Evolutionary conservation across 2,113 vertebrate species (phyloP).

Genomic region (Corythaixoides concolor): DNA sequence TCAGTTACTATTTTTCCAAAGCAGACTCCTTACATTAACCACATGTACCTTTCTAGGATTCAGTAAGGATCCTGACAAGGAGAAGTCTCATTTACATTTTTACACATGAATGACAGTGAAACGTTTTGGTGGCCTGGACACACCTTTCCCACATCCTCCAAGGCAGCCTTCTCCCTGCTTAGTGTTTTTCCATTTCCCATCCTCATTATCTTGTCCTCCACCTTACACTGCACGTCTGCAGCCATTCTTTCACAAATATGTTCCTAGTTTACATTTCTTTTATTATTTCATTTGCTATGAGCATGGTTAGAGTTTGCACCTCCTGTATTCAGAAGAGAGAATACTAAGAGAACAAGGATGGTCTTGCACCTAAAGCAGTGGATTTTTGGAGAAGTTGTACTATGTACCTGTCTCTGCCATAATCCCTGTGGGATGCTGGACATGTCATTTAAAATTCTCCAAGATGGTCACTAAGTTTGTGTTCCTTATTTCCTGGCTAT

Average conservation of each 20-base stretch:
- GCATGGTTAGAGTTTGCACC: neutral
- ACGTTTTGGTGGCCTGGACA: neutral
- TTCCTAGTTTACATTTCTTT: neutral
- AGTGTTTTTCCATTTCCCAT: neutral
- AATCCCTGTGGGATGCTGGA: neutral
- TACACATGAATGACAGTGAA: neutral
- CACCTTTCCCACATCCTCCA: neutral
- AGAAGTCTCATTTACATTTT: neutral
- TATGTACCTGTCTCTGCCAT: neutral
- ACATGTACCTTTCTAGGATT: neutral
- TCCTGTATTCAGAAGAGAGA: neutral
- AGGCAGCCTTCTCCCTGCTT: neutral
- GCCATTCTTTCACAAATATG: neutral
- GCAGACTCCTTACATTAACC: neutral
- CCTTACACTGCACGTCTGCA: neutral
- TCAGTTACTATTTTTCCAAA: neutral
- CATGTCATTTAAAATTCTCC: neutral
- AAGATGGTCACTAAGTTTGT: neutral
- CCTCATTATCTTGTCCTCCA: neutral
- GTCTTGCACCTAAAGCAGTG: neutral
- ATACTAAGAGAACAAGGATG: neutral
- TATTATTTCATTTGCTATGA: fast-evolving
- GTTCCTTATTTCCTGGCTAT: neutral
- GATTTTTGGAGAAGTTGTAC: neutral
- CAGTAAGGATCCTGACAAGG: neutral